Evolutionary conservation across 2,797 vertebrate genomes (phyloP).

Genomic region (Bufotes viridis): DNA sequence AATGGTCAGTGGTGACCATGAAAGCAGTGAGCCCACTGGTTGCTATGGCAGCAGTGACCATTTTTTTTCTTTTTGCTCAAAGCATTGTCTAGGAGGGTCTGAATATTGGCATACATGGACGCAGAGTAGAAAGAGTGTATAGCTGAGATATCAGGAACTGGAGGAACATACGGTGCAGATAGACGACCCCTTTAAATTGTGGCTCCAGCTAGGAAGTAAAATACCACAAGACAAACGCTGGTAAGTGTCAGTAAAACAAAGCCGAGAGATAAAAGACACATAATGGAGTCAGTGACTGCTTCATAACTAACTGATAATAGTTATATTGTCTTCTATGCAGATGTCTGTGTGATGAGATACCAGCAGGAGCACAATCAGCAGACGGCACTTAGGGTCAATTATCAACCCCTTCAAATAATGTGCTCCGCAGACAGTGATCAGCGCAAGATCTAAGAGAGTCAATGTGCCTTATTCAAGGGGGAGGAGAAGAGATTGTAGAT

Average conservation of each 20-base stretch:
- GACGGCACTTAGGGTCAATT: conserved; percentile 19
- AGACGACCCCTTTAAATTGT: not conserved
- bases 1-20: too few relatives aligned
- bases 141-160: not conserved
- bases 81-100: too few relatives aligned
- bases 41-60: too few relatives aligned
- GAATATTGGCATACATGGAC: too few relatives aligned
- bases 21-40: too few relatives aligned
- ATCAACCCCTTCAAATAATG: conserved; percentile 21
- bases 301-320: conserved; percentile 33
- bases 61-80: too few relatives aligned
- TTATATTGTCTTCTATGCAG: conserved; percentile 40
- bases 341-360: conserved; percentile 14
- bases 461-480: not conserved
- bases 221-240: not conserved
- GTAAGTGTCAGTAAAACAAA: not conserved
- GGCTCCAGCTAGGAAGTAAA: not conserved
- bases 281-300: conserved; percentile 2
- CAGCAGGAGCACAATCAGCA: conserved; percentile 34
- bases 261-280: conserved; percentile 9
- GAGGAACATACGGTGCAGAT: too few relatives aligned
- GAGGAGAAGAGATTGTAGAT: not conserved
- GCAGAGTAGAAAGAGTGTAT: too few relatives aligned
- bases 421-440: not conserved
- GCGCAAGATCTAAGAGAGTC: not conserved